Evolutionary conservation across 23 tunicate species (phyloP), one percentile per base, ranked within the genome.

Genomic region (Ascidia mentula): DNA sequence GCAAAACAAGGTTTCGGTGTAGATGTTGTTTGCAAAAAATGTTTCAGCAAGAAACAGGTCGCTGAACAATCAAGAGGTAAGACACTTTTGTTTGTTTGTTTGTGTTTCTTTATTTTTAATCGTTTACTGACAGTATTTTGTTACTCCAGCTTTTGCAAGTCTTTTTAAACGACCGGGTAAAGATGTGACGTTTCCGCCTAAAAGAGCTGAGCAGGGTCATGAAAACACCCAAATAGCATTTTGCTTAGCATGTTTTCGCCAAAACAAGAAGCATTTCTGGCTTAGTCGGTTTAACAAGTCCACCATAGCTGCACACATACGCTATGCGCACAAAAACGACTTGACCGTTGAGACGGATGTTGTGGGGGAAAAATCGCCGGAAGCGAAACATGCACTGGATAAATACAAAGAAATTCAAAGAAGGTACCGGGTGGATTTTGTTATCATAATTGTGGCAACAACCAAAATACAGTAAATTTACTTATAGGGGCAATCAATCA

Each of bases 141-240:
- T 71, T 71, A 36, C 32, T 71, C 32, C 74, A 71, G 74, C 74
- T 71, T 71, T 71, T 36, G 38, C 74, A 34, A 71, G 74, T 36
- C 32, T 71, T 71, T 71, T 71, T 9, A 3, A 71, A 3, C 74
- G 13, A 30, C 34, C 74, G 31, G 74, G 74, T 2, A 71, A 71
- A 71, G 32, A 71, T 4, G 74, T 3, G 31, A 3, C 74, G 34
- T 71, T 71, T 3, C 35, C 74, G 30, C 74, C 74, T 2, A 7
- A 71, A 71, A 33, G 74, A 71, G 74, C 74, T 7, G 32, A 71
- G 38, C 74, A 71, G 36, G 74, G 35, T 7, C 74, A 71, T 71
- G 35, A 71, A 71, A 71, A 71, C 2, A 34, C 74, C 28, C 65
- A 6, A 9, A 6, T 53, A 1, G 65, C 28, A 6, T 53, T 53